Conservation (phyloP, 2,888 invertebrate genomes). For the Nasonia oneida region DNA sequence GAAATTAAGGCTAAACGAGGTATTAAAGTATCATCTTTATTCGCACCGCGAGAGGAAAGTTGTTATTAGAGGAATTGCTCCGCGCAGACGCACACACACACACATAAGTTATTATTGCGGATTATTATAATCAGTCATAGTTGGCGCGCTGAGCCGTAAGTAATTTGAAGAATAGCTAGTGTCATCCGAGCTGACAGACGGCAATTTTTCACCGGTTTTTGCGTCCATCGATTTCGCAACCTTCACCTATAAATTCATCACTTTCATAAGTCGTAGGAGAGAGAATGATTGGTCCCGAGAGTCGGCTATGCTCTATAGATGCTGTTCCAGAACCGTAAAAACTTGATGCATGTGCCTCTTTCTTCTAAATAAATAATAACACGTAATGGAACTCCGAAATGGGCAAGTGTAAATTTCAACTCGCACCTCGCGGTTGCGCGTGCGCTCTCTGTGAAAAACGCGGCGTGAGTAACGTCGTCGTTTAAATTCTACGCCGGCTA, state of each 20-base stretch:
- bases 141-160: not conserved
- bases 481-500: slow-evolving; percentile 31
- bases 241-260: slow-evolving; percentile 43
- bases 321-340: not conserved
- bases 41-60: slow-evolving; percentile 16
- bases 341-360: not conserved
- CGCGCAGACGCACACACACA: not conserved
- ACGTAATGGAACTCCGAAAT: slow-evolving; percentile 7
- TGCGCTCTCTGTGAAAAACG: not conserved
- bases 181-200: slow-evolving; percentile 34
- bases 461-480: slow-evolving; percentile 18
- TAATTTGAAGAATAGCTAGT: slow-evolving; percentile 30
- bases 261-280: slow-evolving; percentile 12
- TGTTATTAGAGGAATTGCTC: slow-evolving; percentile 30
- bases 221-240: slow-evolving; percentile 37
- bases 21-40: slow-evolving; percentile 49
- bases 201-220: slow-evolving; percentile 44
- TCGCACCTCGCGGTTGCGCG: not conserved
- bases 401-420: slow-evolving; percentile 32
- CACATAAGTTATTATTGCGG: slow-evolving; percentile 38
- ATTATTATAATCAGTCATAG: slow-evolving; percentile 40
- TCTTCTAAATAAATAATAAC: slow-evolving; percentile 23
- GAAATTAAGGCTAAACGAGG: slow-evolving; percentile 52
- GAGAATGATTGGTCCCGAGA: slow-evolving; percentile 34
- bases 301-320: not conserved